Base-by-base conservation (phyloP, 1,140 invertebrate genomes). In the Agrypnia vestita region DNA sequence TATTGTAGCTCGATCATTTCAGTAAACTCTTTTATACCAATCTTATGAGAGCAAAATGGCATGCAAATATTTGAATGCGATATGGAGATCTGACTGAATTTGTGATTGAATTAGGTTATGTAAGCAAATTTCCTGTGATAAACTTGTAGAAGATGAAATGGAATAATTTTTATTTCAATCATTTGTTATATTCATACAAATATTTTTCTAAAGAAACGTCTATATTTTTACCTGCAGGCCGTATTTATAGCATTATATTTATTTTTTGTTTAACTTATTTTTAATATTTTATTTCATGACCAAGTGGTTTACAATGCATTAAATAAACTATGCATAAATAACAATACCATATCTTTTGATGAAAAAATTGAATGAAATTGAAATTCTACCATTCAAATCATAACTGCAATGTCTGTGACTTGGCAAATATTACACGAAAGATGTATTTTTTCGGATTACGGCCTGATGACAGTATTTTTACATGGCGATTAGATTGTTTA, bases 51-150 rank as follows among this genome's bases (percentile, higher is more conserved):
- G 49, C n/a, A 51, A 51, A 51, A 51, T 51, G 49, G 49, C n/a
- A 51, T 13, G 25, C 1, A 35, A 35, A n/a, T 47, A 19, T 67
- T 69, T 69, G 19, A 10, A 35, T 64, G 15, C n/a, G 19, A 62
- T 72, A 49, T 49, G 35, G 19, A 44, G 78, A 56, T 55, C 15
- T 74, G 62, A 76, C 55, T 78, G 75, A 80, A 80, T 80, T 78
- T 82, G 81, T 80, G 78, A 82, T 80, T 78, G 74, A 74, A 73
- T 55, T 79, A 71, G 81, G 81, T 80, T 82, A 67, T 80, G 78
- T 75, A 75, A 55, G 77, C 62, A 80, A 82, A 56, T 79, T 71
- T 79, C 74, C 78, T 82, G 81, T 82, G 81, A 82, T 82, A 82
- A 79, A 76, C 51, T 51, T 51, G 46, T 71, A 71, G 44, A 71